Percentiles rank a stretch among this genome's conserved stretches.
Conservation (phyloP, 1,140 invertebrate genomes). For the Zophobas atratus region DNA sequence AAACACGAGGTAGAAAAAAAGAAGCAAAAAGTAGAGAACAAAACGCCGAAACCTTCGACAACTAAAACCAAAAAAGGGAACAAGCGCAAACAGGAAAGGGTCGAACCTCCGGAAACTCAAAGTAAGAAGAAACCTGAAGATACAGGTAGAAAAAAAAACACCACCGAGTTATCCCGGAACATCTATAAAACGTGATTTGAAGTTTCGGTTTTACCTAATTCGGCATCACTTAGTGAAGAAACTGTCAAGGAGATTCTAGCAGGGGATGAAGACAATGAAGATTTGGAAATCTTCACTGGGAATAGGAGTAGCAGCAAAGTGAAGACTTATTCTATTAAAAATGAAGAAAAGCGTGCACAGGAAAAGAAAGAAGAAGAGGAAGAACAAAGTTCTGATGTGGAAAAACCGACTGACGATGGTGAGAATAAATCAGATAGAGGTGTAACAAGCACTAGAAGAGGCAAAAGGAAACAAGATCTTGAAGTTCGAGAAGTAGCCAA, state of each 20-base stretch:
- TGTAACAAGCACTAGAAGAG: background rate
- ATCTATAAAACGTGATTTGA: background rate
- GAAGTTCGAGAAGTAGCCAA: background rate
- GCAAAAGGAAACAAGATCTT: background rate
- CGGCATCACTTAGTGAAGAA: background rate
- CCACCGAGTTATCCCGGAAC: background rate
- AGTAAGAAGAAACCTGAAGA: background rate
- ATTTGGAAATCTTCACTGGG: background rate
- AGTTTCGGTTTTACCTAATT: background rate
- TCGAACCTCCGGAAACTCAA: background rate
- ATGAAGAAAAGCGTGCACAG: background rate
- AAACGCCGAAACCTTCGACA: background rate
- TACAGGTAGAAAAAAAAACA: background rate
- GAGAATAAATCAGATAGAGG: too few relatives aligned
- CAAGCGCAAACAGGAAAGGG: background rate
- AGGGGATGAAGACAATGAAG: background rate
- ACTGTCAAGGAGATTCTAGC: background rate
- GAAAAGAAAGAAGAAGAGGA: background rate
- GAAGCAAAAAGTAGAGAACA: background rate
- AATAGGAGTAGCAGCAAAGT: background rate
- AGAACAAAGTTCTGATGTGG: background rate
- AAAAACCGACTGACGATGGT: too few relatives aligned
- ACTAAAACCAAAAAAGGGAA: background rate
- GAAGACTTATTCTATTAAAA: conserved; percentile 1
- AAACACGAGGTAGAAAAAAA: background rate